Evolutionary conservation across 2,888 invertebrate species (phyloP).

Genomic region (Ectobius pallidus): DNA sequence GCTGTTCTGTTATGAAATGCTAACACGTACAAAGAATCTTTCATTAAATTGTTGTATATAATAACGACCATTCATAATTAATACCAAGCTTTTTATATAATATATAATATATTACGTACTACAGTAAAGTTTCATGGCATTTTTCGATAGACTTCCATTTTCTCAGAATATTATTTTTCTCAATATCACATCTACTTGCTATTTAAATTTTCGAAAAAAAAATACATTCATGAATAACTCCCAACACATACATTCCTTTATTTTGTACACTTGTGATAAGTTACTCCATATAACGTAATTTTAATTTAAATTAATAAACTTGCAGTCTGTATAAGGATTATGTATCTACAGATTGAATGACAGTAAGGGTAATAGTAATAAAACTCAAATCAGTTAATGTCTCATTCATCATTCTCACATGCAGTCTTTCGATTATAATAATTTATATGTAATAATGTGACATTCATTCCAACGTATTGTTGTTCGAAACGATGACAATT

Average conservation of each 20-base stretch:
- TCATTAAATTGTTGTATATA: conserved; percentile 35
- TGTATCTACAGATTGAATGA: background rate
- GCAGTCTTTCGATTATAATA: conserved; percentile 32
- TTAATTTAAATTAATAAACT: background rate
- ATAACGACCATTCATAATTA: conserved; percentile 39
- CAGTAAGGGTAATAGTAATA: background rate
- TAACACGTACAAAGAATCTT: conserved; percentile 40
- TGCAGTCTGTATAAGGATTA: conserved; percentile 19
- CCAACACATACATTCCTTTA: conserved; percentile 19
- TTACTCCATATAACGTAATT: conserved; percentile 14
- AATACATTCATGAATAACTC: conserved; percentile 1
- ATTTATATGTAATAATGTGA: conserved; percentile 26
- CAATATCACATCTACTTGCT: conserved; percentile 7
- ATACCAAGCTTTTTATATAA: conserved; percentile 36
- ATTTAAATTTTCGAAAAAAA: conserved; percentile 3
- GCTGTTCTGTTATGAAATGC: conserved; percentile 36
- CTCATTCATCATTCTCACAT: conserved; percentile 17
- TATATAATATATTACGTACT: conserved; percentile 27
- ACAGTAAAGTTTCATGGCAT: conserved; percentile 12
- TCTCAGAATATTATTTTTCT: background rate
- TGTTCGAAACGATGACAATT: background rate
- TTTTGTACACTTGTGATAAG: conserved; percentile 24
- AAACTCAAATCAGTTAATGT: background rate
- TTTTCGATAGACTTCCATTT: background rate
- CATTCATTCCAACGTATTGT: background rate